Evolutionary conservation across 2,113 vertebrate species (phyloP).

Genomic region (Microcebus jonahi): DNA sequence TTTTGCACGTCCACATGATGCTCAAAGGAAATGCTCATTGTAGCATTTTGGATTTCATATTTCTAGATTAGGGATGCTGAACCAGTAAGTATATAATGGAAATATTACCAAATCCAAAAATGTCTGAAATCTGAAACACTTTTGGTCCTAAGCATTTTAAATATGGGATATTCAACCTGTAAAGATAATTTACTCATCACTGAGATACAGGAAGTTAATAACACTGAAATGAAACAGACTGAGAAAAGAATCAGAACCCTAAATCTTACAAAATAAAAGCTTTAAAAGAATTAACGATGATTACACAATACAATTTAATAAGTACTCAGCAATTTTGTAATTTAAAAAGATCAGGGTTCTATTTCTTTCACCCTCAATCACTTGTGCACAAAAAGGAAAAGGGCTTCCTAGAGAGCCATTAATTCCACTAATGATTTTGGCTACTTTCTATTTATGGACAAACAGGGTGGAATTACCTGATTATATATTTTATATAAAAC

Average conservation of each 20-base stretch:
- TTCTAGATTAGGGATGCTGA: neutral
- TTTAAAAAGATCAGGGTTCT: slow-evolving; percentile 4
- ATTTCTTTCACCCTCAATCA: slow-evolving; percentile 29
- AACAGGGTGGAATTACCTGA: slow-evolving; percentile 5
- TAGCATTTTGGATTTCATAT: neutral
- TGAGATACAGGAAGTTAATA: slow-evolving; percentile 32
- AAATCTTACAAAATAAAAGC: slow-evolving; percentile 54
- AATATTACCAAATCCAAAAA: neutral
- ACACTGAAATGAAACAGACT: neutral
- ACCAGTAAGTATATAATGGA: neutral
- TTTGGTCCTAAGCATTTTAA: neutral
- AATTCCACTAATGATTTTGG: neutral
- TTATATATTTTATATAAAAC: slow-evolving; percentile 41
- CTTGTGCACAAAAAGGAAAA: slow-evolving; percentile 4
- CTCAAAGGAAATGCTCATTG: neutral
- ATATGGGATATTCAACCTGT: neutral
- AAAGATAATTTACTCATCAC: slow-evolving; percentile 40
- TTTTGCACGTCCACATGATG: neutral
- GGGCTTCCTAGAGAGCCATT: slow-evolving; percentile 7
- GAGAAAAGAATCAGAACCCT: neutral
- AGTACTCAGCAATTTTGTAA: slow-evolving; percentile 27
- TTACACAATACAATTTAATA: neutral
- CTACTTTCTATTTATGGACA: slow-evolving; percentile 1
- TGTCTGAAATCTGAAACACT: neutral
- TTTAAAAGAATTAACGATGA: slow-evolving; percentile 45